These are phyloP conservation scores for Istiophorus platypterus DNA, from an alignment of 2,113 vertebrate species.

Conservation along the genomic window DNA sequence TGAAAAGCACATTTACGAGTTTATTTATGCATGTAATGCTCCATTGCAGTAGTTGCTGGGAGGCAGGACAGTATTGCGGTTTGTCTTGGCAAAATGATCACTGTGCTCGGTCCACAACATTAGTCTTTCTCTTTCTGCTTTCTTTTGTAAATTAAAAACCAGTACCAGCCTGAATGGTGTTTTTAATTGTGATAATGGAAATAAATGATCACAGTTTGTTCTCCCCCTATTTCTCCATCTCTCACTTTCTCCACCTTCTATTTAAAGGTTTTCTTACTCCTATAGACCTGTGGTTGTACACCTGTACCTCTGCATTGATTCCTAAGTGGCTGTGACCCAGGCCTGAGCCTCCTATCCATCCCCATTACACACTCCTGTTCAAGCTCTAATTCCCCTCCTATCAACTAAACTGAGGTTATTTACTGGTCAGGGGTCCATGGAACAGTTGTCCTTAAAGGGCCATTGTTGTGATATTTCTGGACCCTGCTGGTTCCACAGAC, in stretches of 20 bases:
- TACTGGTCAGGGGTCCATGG: slow-evolving; percentile 75
- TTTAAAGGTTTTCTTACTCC: slow-evolving; percentile 71
- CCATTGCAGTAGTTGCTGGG: slow-evolving; percentile 35
- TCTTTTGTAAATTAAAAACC: slow-evolving; percentile 77
- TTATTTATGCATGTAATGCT: slow-evolving; percentile 78
- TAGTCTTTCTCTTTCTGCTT: slow-evolving; percentile 75
- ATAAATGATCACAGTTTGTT: slow-evolving; percentile 77
- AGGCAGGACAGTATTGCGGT: slow-evolving; percentile 62
- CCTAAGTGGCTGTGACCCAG: slow-evolving; percentile 83
- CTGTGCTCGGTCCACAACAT: slow-evolving; percentile 65
- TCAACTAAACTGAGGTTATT: slow-evolving; percentile 85
- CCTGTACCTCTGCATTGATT: slow-evolving; percentile 86
- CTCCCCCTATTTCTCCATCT: slow-evolving; percentile 26
- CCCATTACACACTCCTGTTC: slow-evolving; percentile 84
- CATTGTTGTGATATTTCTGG: slow-evolving; percentile 45
- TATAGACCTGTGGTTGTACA: slow-evolving; percentile 79
- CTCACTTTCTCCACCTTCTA: slow-evolving; percentile 19
- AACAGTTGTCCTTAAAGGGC: slow-evolving; percentile 75
- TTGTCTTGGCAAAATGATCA: slow-evolving; percentile 63
- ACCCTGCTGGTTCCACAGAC: not conserved
- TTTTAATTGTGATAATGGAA: slow-evolving; percentile 85
- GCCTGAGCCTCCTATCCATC: slow-evolving; percentile 86
- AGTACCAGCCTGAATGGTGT: slow-evolving; percentile 63
- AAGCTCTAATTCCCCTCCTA: slow-evolving; percentile 84
- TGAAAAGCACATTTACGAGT: slow-evolving; percentile 68